Percentiles rank a stretch among this genome's conserved stretches.
Evolutionary conservation across 2,113 vertebrate genomes (phyloP).

Genomic region (Felis catus): DNA sequence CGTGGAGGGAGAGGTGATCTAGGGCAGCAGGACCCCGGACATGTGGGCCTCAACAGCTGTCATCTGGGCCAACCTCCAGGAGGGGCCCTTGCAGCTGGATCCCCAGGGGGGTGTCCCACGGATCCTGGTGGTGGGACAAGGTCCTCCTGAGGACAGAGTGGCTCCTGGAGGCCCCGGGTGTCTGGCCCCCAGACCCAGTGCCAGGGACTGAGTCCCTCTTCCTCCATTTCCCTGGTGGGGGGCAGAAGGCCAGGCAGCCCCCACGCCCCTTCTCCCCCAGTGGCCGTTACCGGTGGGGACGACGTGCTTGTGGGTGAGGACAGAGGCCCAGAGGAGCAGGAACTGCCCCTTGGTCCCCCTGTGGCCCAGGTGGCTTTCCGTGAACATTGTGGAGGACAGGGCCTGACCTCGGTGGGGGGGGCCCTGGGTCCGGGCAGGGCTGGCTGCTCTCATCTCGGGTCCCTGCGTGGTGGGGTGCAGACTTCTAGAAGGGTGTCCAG

Average conservation of each 20-base stretch:
- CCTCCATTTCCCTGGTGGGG: not conserved
- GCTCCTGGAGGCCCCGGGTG: accelerated
- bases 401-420: too few relatives aligned
- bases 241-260: not conserved
- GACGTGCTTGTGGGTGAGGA: not conserved
- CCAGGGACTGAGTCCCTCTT: not conserved
- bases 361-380: not conserved
- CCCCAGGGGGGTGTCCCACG: not conserved
- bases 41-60: not conserved
- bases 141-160: not conserved
- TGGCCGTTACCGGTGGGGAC: accelerated
- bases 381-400: too few relatives aligned
- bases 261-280: not conserved
- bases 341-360: not conserved
- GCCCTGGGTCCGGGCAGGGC: not conserved
- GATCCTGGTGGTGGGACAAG: not conserved
- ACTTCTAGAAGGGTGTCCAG: not conserved
- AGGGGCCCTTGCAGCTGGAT: not conserved
- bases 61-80: not conserved
- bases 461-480: not conserved
- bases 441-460: not conserved
- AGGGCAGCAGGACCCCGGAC: accelerated
- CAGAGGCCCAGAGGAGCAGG: not conserved
- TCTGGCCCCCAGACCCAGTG: not conserved
- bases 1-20: too few relatives aligned